phyloP scores from a whole-genome alignment of 2,113 vertebrate species.

The Lepisosteus osseus region DNA sequence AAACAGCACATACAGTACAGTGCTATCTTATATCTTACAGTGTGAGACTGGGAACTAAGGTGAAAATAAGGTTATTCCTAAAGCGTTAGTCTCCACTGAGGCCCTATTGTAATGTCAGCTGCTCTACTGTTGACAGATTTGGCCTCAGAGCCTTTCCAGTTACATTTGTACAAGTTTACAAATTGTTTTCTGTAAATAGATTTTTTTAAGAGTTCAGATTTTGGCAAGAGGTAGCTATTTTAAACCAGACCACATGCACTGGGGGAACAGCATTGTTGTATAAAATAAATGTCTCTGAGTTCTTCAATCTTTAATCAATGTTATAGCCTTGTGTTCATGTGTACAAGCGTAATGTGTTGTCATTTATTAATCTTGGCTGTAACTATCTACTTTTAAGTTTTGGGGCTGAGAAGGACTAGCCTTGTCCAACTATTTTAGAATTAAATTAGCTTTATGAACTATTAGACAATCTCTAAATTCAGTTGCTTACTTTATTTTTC shows the following conservation, averaged over 20 bases:
- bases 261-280: too few relatives aligned
- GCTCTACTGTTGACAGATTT: neutral
- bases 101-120: neutral
- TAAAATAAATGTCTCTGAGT: neutral
- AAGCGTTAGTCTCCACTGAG: neutral
- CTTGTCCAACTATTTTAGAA: too few relatives aligned
- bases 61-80: neutral
- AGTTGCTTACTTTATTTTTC: too few relatives aligned
- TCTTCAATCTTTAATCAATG: too few relatives aligned
- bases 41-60: neutral
- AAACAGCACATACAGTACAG: neutral
- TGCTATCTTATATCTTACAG: neutral
- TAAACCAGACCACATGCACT: neutral
- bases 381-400: too few relatives aligned
- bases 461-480: too few relatives aligned
- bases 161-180: neutral
- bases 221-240: neutral
- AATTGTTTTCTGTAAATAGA: constrained; percentile 2
- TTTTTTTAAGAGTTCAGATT: neutral
- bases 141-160: neutral
- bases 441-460: too few relatives aligned
- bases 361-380: too few relatives aligned
- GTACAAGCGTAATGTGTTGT: too few relatives aligned
- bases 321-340: too few relatives aligned
- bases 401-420: too few relatives aligned